phyloP scores from a whole-genome alignment of 2,888 invertebrate genomes.

The Rhaphigaster nebulosa region DNA sequence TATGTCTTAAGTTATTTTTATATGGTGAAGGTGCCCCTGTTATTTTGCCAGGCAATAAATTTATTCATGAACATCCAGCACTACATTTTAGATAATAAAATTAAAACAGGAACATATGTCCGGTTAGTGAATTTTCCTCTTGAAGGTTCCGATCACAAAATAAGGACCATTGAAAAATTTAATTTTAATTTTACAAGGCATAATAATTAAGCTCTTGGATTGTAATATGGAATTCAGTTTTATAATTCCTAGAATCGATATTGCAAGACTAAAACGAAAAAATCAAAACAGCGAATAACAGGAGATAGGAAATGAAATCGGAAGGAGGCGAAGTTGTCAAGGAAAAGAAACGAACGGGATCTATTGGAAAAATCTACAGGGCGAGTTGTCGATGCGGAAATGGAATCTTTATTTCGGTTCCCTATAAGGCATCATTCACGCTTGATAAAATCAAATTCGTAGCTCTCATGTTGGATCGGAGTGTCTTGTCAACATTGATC shows the following conservation, averaged over 20 bases:
- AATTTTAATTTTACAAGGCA: no score
- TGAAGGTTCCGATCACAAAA: no score
- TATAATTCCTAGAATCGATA: not conserved
- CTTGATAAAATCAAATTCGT: slow-evolving; percentile 10
- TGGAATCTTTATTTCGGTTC: slow-evolving; percentile 23
- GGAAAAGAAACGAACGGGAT: not conserved
- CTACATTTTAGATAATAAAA: no score
- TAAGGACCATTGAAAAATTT: no score
- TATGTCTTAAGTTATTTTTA: no score
- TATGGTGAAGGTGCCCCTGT: no score
- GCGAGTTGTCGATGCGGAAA: slow-evolving; percentile 38
- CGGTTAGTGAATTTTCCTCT: no score
- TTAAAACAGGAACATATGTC: no score
- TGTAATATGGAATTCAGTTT: not conserved
- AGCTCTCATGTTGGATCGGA: not conserved
- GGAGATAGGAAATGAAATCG: not conserved
- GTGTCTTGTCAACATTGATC: not conserved
- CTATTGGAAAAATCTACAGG: slow-evolving; percentile 10
- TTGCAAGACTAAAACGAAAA: not conserved
- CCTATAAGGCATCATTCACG: slow-evolving; percentile 15
- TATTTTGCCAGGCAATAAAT: no score
- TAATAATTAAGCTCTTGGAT: not conserved
- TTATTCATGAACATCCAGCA: no score
- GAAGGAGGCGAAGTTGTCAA: slow-evolving; percentile 12
- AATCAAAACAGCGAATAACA: not conserved